Base-by-base conservation (phyloP, 30 jellyfish, hydroid and myxozoan genomes). In the Cassiopea xamachana region DNA sequence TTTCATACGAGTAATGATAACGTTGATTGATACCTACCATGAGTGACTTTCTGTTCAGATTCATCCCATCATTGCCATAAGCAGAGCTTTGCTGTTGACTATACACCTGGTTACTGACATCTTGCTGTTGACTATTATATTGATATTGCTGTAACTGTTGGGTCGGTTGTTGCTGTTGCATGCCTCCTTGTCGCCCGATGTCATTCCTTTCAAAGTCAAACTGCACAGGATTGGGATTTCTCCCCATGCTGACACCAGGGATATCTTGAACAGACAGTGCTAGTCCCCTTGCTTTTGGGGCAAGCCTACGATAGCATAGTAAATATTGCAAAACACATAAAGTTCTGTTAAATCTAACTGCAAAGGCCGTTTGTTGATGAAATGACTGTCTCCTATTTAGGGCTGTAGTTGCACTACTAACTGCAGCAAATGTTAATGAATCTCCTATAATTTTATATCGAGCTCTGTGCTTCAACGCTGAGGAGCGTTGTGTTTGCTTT, bases 211-310 rank as follows among this genome's bases (percentile, higher is more conserved):
- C 95, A 16, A 27, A 69, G 67, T 69, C 95, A 44, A 48, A 88
- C 17, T 70, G 86, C 81, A 80, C 17, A 45, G 75, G 74, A 72
- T 51, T 69, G 49, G 74, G 18, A 55, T 46, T 79, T 64, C 68
- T 77, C 16, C 10, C 55, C 84, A 87, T 17, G 2, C 78, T 14
- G 44, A 77, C 85, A 17, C 95, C 90, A 15, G 95, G 60, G 15
- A 88, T 88, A 64, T 88, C 95, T 51, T 88, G 95, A 39, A 79
- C 88, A 7, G 95, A 88, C 86, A 88, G 27, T 15, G 95, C 95
- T 5, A 88, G 81, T 8, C 95, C 95, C 1, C 95, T 84, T 1
- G 55, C 39, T 49, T 73, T 77, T 44, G 45, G 75, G 47, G 85
- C 75, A 61, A 82, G 74, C 50, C 90, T 82, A 61, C 7, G 43